Evolutionary conservation across 2,888 invertebrate species (phyloP).

Genomic region (Drosophila melanocephala): DNA sequence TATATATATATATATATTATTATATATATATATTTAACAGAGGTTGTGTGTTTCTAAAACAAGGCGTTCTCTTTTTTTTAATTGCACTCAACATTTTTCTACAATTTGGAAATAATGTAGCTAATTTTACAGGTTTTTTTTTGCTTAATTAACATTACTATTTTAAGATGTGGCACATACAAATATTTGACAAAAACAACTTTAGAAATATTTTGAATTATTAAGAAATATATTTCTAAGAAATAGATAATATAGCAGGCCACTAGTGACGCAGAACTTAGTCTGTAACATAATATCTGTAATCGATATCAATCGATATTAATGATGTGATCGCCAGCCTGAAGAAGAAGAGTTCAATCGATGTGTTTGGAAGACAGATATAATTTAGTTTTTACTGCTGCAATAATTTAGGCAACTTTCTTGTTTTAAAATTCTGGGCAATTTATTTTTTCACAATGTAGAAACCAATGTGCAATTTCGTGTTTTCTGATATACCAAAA

Average conservation of each 20-base stretch:
- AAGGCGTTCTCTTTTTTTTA: not conserved
- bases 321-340: too few relatives aligned
- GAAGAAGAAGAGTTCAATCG: not conserved
- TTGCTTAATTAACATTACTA: not conserved
- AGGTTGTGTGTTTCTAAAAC: not conserved
- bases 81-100: not conserved
- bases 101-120: rapidly evolving
- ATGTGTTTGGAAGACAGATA: not conserved
- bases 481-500: not conserved
- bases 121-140: not conserved
- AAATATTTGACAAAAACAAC: not conserved
- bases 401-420: not conserved
- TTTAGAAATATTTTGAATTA: too few relatives aligned
- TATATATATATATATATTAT: too few relatives aligned
- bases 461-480: constrained; percentile 1
- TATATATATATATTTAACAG: rapidly evolving
- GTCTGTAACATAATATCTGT: too few relatives aligned
- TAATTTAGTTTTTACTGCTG: not conserved
- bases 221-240: too few relatives aligned
- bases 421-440: not conserved
- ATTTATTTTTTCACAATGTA: not conserved
- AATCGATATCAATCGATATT: not conserved
- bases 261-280: too few relatives aligned
- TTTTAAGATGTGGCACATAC: not conserved
- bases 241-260: too few relatives aligned